These are phyloP conservation scores for Aurelia aurita complex sp. Pacific DNA, from an alignment of 30 jellyfish, hydroid and myxozoan species.

Conservation along the genomic window DNA sequence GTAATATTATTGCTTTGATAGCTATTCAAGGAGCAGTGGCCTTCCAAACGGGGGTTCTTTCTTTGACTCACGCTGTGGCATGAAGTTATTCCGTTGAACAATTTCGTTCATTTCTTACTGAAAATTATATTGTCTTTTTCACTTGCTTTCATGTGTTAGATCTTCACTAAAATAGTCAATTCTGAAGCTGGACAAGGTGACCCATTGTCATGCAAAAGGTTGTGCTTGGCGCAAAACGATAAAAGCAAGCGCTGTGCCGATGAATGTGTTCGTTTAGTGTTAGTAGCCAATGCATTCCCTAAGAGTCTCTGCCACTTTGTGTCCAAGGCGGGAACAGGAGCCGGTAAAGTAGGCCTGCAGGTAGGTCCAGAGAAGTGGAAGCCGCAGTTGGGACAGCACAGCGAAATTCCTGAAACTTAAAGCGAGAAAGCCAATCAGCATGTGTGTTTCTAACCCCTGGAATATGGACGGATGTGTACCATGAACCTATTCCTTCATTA, in stretches of 20 bases:
- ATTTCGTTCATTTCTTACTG: no score
- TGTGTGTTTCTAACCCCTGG: background rate
- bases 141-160: background rate
- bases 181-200: slow-evolving; percentile 24
- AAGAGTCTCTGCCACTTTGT: slow-evolving; percentile 15
- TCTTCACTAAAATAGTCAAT: slow-evolving; percentile 36
- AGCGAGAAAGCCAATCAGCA: slow-evolving; percentile 14
- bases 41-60: no score
- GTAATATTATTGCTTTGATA: no score
- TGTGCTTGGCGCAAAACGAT: background rate
- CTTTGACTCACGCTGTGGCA: no score
- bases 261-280: background rate
- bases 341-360: background rate
- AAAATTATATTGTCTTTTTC: no score
- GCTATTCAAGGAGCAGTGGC: no score
- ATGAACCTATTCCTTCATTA: no score
- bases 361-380: background rate
- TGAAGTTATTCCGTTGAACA: no score
- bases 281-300: background rate
- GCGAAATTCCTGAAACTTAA: slow-evolving; percentile 9
- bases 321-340: slow-evolving; percentile 36
- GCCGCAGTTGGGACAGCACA: background rate
- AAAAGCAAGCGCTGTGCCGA: slow-evolving; percentile 29
- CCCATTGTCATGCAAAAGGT: background rate
- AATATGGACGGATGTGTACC: no score